Percentiles rank a stretch among this genome's conserved stretches.
These are phyloP conservation scores for Mirza zaza DNA, from an alignment of 2,113 vertebrate genomes.

Conservation along the genomic window DNA sequence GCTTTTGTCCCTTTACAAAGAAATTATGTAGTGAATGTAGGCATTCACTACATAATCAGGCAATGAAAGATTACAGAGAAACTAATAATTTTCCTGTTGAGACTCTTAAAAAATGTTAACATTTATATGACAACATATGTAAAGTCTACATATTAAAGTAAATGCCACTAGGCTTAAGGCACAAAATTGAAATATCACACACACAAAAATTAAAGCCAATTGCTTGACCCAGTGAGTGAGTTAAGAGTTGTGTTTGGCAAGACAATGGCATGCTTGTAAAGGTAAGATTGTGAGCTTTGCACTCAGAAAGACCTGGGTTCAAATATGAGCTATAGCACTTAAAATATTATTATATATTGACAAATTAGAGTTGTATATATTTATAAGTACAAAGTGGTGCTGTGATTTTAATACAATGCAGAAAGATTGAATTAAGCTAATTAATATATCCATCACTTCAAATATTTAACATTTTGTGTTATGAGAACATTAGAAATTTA, in stretches of 20 bases:
- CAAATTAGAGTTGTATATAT: neutral
- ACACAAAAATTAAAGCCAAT: neutral
- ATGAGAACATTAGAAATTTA: neutral
- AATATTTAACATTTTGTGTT: neutral
- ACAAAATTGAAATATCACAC: neutral
- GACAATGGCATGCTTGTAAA: neutral
- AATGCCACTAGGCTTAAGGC: neutral
- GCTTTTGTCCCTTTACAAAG: neutral
- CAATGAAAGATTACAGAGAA: neutral
- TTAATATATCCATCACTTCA: neutral
- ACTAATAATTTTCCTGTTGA: neutral
- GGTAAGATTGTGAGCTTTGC: neutral
- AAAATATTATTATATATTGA: neutral
- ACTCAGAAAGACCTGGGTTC: neutral
- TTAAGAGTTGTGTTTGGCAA: neutral
- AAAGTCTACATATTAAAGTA: neutral
- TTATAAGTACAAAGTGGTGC: neutral
- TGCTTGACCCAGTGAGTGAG: neutral
- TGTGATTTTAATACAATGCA: neutral
- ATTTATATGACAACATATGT: neutral
- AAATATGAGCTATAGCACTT: neutral
- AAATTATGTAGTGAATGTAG: neutral
- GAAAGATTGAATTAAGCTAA: neutral
- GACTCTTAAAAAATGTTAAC: conserved; percentile 10
- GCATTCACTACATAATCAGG: neutral